Evolutionary conservation across 1,140 invertebrate genomes (phyloP).

Genomic region (Homarus americanus): DNA sequence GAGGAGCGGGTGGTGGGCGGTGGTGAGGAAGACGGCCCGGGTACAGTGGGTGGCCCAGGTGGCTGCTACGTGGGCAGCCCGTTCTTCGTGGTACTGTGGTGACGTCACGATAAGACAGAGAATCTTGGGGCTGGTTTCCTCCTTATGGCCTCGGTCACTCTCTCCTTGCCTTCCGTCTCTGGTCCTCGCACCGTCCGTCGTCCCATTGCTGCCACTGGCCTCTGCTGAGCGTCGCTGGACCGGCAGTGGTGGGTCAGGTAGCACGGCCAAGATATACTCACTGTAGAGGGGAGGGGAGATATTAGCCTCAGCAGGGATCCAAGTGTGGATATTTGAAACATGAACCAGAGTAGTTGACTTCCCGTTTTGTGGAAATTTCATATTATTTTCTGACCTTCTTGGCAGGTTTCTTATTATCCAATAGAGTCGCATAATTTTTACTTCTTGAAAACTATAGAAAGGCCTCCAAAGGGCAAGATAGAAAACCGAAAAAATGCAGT

Average conservation of each 20-base stretch:
- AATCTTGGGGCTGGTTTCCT: background rate
- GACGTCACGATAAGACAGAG: conserved; percentile 70
- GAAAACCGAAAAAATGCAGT: too few species aligned
- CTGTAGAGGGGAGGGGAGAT: conserved; percentile 22
- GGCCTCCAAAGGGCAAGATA: too few species aligned
- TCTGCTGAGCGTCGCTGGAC: background rate
- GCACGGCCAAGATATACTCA: conserved; percentile 37
- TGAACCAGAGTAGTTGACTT: too few species aligned
- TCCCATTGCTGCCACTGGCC: background rate
- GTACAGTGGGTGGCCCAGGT: conserved; percentile 70
- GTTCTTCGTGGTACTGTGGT: conserved; percentile 62
- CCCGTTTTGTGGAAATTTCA: too few species aligned
- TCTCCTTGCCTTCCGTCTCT: background rate
- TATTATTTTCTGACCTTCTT: too few species aligned
- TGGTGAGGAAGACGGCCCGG: conserved; percentile 65
- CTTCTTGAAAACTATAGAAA: too few species aligned
- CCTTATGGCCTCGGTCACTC: too few species aligned
- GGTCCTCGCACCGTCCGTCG: background rate
- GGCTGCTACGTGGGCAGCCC: conserved; percentile 66
- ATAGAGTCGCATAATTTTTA: too few species aligned
- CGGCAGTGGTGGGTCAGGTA: conserved; percentile 31
- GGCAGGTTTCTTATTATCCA: too few species aligned
- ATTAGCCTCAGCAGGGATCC: too few species aligned
- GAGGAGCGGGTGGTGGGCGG: conserved; percentile 19
- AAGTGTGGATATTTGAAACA: too few species aligned